Base-by-base conservation (phyloP, 2,113 vertebrate species). In the Rhizomys pruinosus region DNA sequence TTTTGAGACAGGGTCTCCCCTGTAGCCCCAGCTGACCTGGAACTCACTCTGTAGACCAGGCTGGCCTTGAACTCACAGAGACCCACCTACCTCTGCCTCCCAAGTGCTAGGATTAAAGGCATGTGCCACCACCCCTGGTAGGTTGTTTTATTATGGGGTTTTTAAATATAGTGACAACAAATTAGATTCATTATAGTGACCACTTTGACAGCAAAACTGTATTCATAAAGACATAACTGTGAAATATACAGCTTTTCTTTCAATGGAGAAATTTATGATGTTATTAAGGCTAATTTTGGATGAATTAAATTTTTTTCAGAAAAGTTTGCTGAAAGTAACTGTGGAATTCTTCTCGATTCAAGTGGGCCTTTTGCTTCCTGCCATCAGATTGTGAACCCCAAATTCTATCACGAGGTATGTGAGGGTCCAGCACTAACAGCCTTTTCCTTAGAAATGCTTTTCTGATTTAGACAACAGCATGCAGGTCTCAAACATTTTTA, bases 311-410 rank as follows among this genome's bases (percentile, higher is more conserved):
- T 86, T 81, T 37, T 95, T 98, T 1, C 94, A 99, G 99, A 98
- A 97, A 96, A 94, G 22, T 98, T 98, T 98, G 98, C 98, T 22
- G 98, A 98, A n/a, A 97, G 93, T 19, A 92, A 96, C 39, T 99
- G 99, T 59, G 94, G 82, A 0, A 82, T 97, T 25, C 92, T 99
- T 87, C 98, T 96, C 47, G 66, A 98, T 77, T 93, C 97, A 34
- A 89, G 22, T 55, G 98, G 98, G 4, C 89, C 98, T 87, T 99
- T 99, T 98, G 96, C 98, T 52, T 76, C 68, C 11, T 99, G 99
- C 81, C 98, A 99, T 47, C 80, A 47, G 66, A 71, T 97, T 34
- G 98, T 99, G 55, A 96, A 98, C 20, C 97, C 97, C 47, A 98
- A 97, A 84, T 6, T 89, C 0, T 98, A 98, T 92, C 86, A 98